These are phyloP conservation scores for Limanda limanda DNA, from an alignment of 2,113 vertebrate genomes.

Conservation along the genomic window DNA sequence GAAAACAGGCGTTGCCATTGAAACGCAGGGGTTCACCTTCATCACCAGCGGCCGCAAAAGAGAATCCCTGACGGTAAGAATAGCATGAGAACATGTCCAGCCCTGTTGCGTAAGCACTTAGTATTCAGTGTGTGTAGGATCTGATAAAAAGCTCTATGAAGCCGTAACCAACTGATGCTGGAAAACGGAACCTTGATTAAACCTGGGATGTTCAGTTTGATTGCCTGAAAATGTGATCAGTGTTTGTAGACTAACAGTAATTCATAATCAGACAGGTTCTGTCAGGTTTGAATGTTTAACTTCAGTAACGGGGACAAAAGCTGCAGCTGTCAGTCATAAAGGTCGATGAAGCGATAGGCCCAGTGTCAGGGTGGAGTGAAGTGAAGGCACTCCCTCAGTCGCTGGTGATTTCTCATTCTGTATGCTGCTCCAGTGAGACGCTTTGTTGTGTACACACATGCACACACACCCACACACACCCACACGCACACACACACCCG, in stretches of 20 bases:
- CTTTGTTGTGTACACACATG: slow-evolving; percentile 25
- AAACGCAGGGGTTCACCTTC: slow-evolving; percentile 86
- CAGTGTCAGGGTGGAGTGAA: slow-evolving; percentile 12
- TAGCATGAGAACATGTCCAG: background rate
- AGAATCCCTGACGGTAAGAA: slow-evolving; percentile 84
- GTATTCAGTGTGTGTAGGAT: background rate
- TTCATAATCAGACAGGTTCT: slow-evolving; percentile 4
- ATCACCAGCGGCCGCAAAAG: slow-evolving; percentile 86
- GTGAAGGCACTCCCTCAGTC: slow-evolving; percentile 23
- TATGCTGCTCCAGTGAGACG: slow-evolving; percentile 40
- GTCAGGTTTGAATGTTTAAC: slow-evolving; percentile 7
- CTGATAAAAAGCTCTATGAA: background rate
- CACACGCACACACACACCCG: slow-evolving; percentile 24
- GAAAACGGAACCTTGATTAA: background rate
- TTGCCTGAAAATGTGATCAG: background rate
- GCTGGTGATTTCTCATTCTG: slow-evolving; percentile 35
- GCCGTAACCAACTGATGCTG: background rate
- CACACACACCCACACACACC: slow-evolving; percentile 18
- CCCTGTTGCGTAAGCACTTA: background rate
- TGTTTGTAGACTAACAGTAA: background rate
- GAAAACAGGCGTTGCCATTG: slow-evolving; percentile 86
- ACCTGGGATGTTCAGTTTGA: background rate
- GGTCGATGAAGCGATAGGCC: slow-evolving; percentile 23
- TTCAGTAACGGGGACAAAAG: slow-evolving; percentile 3
- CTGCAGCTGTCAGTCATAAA: slow-evolving; percentile 32